Percentiles rank a stretch among this genome's conserved stretches.
These are phyloP conservation scores for Chrysolina haemoptera DNA, from an alignment of 2,888 invertebrate species.

Conservation along the genomic window DNA sequence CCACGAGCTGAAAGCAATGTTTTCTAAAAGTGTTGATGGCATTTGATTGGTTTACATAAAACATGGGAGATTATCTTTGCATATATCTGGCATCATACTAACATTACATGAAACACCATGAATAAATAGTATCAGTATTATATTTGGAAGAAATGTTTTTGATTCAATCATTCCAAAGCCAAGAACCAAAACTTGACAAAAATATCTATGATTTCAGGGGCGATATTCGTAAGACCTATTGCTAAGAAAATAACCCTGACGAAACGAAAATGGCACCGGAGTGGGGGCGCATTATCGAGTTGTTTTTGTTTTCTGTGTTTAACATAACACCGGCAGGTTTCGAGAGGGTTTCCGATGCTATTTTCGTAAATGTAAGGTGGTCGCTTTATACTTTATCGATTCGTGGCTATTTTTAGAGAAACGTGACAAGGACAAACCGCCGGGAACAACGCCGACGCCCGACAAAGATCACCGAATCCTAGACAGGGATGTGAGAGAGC, in stretches of 20 bases:
- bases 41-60: too few species aligned
- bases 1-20: too few species aligned
- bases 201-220: too few species aligned
- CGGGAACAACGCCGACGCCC: conserved; percentile 43
- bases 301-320: conserved; percentile 39
- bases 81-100: too few species aligned
- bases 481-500: background rate
- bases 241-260: background rate
- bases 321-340: conserved; percentile 14
- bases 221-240: too few species aligned
- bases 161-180: too few species aligned
- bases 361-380: conserved; percentile 57
- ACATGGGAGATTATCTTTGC: too few species aligned
- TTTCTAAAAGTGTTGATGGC: too few species aligned
- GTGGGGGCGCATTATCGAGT: conserved; percentile 4
- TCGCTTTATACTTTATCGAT: conserved; percentile 58
- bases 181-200: too few species aligned
- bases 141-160: too few species aligned
- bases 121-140: too few species aligned
- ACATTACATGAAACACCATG: too few species aligned
- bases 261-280: conserved; percentile 15
- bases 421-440: conserved; percentile 49
- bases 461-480: conserved; percentile 27
- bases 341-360: conserved; percentile 46
- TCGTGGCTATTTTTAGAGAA: conserved; percentile 56